Percentiles rank a stretch among this genome's conserved stretches.
phyloP scores from a whole-genome alignment of 2,888 invertebrate genomes.

The Dryobota labecula region DNA sequence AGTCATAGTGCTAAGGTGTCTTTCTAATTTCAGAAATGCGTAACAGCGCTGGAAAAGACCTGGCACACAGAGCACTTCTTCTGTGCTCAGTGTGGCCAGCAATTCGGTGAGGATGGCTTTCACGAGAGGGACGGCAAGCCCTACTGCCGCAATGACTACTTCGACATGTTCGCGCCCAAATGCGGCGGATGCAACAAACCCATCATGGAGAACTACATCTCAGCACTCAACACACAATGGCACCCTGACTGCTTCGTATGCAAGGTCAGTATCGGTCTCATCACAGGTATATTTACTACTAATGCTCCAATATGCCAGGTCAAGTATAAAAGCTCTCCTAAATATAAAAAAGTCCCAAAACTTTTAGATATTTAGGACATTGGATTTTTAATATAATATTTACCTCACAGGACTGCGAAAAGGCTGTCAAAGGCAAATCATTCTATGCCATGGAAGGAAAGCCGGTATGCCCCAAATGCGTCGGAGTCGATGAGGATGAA shows the following conservation, averaged over 20 bases:
- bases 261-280: slow-evolving; percentile 94
- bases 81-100: slow-evolving; percentile 99
- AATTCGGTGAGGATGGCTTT: slow-evolving; percentile 99
- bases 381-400: slow-evolving; percentile 69
- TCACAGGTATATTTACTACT: slow-evolving; percentile 38
- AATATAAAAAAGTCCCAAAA: slow-evolving; percentile 59
- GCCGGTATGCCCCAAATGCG: slow-evolving; percentile 98
- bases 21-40: slow-evolving; percentile 96
- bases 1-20: slow-evolving; percentile 62
- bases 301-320: slow-evolving; percentile 76
- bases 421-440: slow-evolving; percentile 97
- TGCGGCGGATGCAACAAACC: slow-evolving; percentile 98
- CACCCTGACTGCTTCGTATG: slow-evolving; percentile 99
- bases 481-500: slow-evolving; percentile 97
- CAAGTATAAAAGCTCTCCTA: slow-evolving; percentile 75
- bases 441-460: slow-evolving; percentile 99
- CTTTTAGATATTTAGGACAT: slow-evolving; percentile 64
- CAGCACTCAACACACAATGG: slow-evolving; percentile 99
- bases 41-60: slow-evolving; percentile 98
- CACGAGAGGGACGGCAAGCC: slow-evolving; percentile 99
- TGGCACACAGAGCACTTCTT: slow-evolving; percentile 99
- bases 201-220: slow-evolving; percentile 99
- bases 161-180: slow-evolving; percentile 99
- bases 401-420: slow-evolving; percentile 96
- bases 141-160: slow-evolving; percentile 98